These are phyloP conservation scores for Seriola aureovittata DNA, from an alignment of 2,113 vertebrate genomes.

Conservation along the genomic window DNA sequence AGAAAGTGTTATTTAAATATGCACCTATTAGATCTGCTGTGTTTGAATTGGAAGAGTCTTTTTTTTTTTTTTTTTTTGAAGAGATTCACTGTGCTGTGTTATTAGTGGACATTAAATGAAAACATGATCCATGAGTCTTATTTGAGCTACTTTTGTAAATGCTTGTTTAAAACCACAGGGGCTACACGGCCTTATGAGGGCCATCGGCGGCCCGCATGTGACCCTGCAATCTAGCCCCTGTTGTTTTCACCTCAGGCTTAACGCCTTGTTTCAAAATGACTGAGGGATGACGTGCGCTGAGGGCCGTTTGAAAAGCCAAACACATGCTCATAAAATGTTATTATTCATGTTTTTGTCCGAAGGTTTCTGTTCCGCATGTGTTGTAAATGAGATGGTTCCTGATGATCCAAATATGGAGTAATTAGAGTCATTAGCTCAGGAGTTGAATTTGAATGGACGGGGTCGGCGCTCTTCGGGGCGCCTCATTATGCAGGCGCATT, in stretches of 20 bases:
- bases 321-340: constrained; percentile 21
- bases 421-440: constrained; percentile 84
- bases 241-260: constrained; percentile 5
- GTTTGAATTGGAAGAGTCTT: too few species aligned
- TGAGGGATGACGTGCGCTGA: not conserved
- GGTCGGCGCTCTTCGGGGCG: constrained; percentile 73
- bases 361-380: constrained; percentile 43
- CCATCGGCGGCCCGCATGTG: constrained; percentile 45
- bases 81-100: constrained; percentile 5
- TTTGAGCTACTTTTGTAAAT: constrained; percentile 42
- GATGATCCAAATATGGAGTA: constrained; percentile 74
- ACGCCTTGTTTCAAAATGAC: not conserved
- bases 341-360: not conserved
- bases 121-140: constrained; percentile 21
- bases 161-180: constrained; percentile 41
- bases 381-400: constrained; percentile 63
- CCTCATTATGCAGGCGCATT: constrained; percentile 85
- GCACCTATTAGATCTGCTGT: not conserved
- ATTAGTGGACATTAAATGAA: constrained; percentile 49
- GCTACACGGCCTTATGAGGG: constrained; percentile 23
- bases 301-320: not conserved
- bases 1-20: not conserved
- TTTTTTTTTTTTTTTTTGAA: not conserved
- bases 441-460: constrained; percentile 81
- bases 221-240: not conserved